Evolutionary conservation across 2,888 invertebrate genomes (phyloP), one percentile per base, ranked within the genome.

Genomic region (Ormyrus pomaceus): DNA sequence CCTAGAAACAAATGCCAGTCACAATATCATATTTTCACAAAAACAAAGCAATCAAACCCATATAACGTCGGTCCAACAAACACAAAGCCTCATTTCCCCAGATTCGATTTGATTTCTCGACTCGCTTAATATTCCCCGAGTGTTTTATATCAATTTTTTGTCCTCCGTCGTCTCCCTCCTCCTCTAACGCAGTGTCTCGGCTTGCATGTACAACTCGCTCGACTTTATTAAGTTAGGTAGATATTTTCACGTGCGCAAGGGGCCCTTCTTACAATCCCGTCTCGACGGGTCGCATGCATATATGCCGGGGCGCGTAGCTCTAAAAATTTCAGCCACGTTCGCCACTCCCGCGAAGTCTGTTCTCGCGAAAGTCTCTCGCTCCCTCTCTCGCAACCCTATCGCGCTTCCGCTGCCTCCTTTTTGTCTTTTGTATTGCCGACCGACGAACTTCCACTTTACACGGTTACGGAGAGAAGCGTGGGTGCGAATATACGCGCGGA

Each of bases 301-400:
- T 46, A 19, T 55, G 34, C 53, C 34, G 34, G 34, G 19, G 51
- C 64, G 2, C 59, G 19, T 48, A 9, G 19, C 64, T 51, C 59
- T 87, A 80, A 84, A 84, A 87, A 87, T 87, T 87, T 87, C 84
- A 84, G 72, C 86, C 87, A 87, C 87, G 87, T 87, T 86, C 78
- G 50, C 84, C 85, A 84, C 85, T 86, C 85, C 84, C 83, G 82
- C 84, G 80, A 84, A 87, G 86, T 87, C 87, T 87, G 84, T 83
- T 72, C 34, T 34, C 81, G 80, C 82, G 79, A 79, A 83, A 83
- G 74, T 77, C 53, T 65, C 55, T 0, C 13, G 55, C 78, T 65
- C 46, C 53, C 34, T 11, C 50, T 80, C 11, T 64, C 58, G 10
- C 55, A 19, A 19, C 50, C 65, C 59, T n/a, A 9, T 51, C 56